phyloP scores from a whole-genome alignment of 1,140 invertebrate genomes.

The Cephus cinctus region DNA sequence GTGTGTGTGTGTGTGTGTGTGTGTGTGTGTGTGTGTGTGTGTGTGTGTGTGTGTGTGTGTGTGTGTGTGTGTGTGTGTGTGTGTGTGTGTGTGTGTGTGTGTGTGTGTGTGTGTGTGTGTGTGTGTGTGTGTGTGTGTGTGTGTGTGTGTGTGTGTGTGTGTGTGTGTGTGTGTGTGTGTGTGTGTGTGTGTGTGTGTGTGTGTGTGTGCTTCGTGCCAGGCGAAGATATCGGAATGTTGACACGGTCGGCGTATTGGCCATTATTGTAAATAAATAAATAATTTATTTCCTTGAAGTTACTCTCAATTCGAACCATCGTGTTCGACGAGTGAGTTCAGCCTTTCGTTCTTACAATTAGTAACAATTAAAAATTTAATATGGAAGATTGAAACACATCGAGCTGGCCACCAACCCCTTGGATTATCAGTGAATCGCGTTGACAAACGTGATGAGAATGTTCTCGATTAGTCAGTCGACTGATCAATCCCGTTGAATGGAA shows the following conservation, averaged over 20 bases:
- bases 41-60: constrained; percentile 37
- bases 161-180: constrained; percentile 36
- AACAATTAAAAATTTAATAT: constrained; percentile 36
- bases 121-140: constrained; percentile 39
- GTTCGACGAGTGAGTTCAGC: constrained; percentile 26
- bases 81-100: constrained; percentile 35
- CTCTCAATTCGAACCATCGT: constrained; percentile 23
- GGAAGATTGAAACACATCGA: constrained; percentile 28
- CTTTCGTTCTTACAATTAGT: constrained; percentile 33
- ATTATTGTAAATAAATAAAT: constrained; percentile 42
- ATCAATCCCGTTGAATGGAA: no score
- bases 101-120: constrained; percentile 31
- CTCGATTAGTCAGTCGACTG: no score
- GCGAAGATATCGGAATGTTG: no score
- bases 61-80: constrained; percentile 36
- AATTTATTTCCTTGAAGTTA: constrained; percentile 31
- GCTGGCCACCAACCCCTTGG: no score
- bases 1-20: constrained; percentile 32
- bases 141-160: constrained; percentile 39
- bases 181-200: constrained; percentile 31
- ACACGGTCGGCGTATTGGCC: no score
- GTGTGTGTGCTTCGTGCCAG: no score
- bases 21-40: constrained; percentile 31
- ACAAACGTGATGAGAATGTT: no score
- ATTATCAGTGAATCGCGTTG: no score